Base-by-base conservation (phyloP, 2,888 invertebrate genomes). In the Hirtodrosophila confusa region DNA sequence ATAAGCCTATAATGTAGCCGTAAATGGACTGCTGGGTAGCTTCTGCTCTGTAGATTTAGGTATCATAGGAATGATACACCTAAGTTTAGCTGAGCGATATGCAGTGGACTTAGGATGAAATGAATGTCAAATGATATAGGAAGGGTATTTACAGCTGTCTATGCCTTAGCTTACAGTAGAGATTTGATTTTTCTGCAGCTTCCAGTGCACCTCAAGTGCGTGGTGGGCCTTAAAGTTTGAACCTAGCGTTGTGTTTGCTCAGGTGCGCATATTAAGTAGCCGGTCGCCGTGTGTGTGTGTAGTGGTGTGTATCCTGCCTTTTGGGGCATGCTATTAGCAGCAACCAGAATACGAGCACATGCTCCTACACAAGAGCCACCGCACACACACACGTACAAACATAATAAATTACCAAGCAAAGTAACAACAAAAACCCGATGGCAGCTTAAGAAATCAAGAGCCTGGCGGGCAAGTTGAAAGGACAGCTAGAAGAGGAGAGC, bases 231-330 rank as follows among this genome's bases (percentile, higher is more conserved):
- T 83, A 77, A 82, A 71, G 58, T 65, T 78, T 51, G 69, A 69
- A 66, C 60, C 44, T 61, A 65, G 43, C 51, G 64, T 44, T 63
- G 60, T 56, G 63, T 66, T 66, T 75, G 73, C 65, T 70, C 76
- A 86, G 82, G 86, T 86, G 75, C 71, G 86, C 82, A 86, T 86
- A 83, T 80, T 76, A 83, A 83, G 80, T 84, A 84, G 83, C 76
- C 60, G 73, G 71, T 47, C 45, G 29, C 4, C 36, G 8, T 17
- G 48, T 40, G 49, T 24, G 12, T 61, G 48, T 17, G 17, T 50
- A 35, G 44, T 36, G 41, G 36, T 39, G 41, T 65, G 66, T 48
- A 43, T 67, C 53, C 58, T 69, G 63, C 57, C 61, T 71, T 78
- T 76, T 57, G 74, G 69, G 69, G 65, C 55, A 75, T 64, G 62